Base-by-base conservation (phyloP, 2,888 invertebrate genomes). In the Ophioninae sp. region DNA sequence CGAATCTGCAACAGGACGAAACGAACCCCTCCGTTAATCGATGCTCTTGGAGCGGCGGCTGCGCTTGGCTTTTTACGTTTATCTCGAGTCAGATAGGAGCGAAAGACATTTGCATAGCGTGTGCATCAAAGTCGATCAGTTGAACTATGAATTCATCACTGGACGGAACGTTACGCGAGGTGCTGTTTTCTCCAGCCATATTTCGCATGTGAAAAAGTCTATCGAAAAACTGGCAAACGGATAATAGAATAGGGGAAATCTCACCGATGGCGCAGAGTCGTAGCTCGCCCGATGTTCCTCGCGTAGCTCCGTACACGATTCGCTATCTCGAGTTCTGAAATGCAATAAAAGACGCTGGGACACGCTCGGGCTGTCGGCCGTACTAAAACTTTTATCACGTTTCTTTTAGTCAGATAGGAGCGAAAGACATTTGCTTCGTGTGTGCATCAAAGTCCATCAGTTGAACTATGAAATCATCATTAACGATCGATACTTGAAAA, bases 61-160 rank as follows among this genome's bases (percentile, higher is more conserved):
- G 30, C 30, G 30, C 30, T 30, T 30, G 30, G 30, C 30, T 30
- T 30, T 30, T 30, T 30, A n/a, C 30, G 30, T 30, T 30, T 65
- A 72, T 23, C 6, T 13, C 17, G n/a, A 41, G 56, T 71, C 71
- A 71, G 71, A 71, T 71, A 71, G 71, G 71, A 94, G 91, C 91
- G 91, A 93, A 93, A 93, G 90, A 91, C 90, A 89, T 88, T 51
- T 89, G 79, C 81, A 77, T 82, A 78, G 83, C 68, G 74, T 85
- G 81, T 87, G 87, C 90, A 90, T 91, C 92, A 92, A 79, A 58
- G 64, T 67, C 69, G 74, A 81, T 93, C 92, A 92, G 90, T 86
- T 93, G 93, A 92, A 92, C 92, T 93, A 93, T 91, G 89, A 85
- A 85, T 59, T 92, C 92, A 93, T 92, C 91, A 88, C 61, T 56